Conservation (phyloP, 2,888 invertebrate species). For the Pantelozetes paolii region DNA sequence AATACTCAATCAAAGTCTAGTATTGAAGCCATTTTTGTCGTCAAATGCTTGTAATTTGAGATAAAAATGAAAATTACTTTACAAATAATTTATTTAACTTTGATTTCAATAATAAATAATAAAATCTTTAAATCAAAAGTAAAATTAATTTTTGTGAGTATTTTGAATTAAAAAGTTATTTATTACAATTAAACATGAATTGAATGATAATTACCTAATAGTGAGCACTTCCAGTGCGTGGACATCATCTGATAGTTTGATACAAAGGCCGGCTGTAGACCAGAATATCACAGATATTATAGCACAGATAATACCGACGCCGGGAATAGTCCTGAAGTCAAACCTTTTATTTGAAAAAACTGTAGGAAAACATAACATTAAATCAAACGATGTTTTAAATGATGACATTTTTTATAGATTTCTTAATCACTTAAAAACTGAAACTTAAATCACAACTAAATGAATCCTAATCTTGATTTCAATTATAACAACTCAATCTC, state of each 20-base stretch:
- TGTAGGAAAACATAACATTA: no score
- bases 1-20: no score
- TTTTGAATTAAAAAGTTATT: constrained; percentile 6
- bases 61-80: no score
- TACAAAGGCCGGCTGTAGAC: constrained; percentile 34
- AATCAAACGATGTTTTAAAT: no score
- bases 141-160: neutral
- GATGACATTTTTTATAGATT: no score
- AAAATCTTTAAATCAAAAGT: neutral
- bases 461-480: no score
- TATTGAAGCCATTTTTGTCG: no score
- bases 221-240: constrained; percentile 39
- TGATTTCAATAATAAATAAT: neutral
- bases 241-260: constrained; percentile 32
- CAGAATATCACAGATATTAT: constrained; percentile 39
- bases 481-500: no score
- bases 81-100: no score
- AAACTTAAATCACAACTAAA: no score
- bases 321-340: constrained; percentile 16
- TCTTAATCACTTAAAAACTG: no score
- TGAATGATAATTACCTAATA: constrained; percentile 32
- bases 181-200: neutral
- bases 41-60: no score
- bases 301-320: constrained; percentile 37
- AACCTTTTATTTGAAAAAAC: neutral